These are phyloP conservation scores for Meriones psammophilus DNA, from an alignment of 2,797 vertebrate genomes.

Conservation along the genomic window DNA sequence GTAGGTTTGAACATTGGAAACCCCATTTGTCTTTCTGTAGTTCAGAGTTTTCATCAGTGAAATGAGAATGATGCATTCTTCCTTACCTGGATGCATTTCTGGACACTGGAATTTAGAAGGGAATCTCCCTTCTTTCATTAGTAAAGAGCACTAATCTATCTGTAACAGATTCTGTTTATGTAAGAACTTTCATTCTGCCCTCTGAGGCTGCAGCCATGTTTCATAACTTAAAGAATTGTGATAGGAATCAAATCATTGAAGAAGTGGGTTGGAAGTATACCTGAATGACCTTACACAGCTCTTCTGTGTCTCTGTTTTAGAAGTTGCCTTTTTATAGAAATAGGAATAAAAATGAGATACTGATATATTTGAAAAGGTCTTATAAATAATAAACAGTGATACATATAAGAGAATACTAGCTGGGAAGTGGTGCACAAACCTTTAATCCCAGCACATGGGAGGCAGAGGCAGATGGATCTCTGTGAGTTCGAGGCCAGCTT, in stretches of 20 bases:
- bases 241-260: constrained; percentile 33
- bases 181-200: constrained; percentile 14
- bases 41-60: constrained; percentile 45
- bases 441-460: no score
- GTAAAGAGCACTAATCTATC: constrained; percentile 25
- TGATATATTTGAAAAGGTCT: constrained; percentile 28
- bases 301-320: neutral
- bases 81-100: neutral
- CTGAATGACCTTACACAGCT: constrained; percentile 18
- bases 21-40: constrained; percentile 3
- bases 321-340: constrained; percentile 48
- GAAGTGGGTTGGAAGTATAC: constrained; percentile 18
- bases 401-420: neutral
- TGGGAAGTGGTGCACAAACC: no score
- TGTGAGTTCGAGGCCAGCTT: no score
- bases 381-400: constrained; percentile 50
- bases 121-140: constrained; percentile 7
- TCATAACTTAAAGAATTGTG: neutral
- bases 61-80: neutral
- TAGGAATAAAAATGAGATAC: constrained; percentile 18
- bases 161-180: constrained; percentile 3
- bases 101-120: constrained; percentile 47
- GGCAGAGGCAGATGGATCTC: no score
- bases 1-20: constrained; percentile 52
- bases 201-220: constrained; percentile 3